phyloP scores from a whole-genome alignment of 2,797 vertebrate species.

The Eleutherodactylus coqui region DNA sequence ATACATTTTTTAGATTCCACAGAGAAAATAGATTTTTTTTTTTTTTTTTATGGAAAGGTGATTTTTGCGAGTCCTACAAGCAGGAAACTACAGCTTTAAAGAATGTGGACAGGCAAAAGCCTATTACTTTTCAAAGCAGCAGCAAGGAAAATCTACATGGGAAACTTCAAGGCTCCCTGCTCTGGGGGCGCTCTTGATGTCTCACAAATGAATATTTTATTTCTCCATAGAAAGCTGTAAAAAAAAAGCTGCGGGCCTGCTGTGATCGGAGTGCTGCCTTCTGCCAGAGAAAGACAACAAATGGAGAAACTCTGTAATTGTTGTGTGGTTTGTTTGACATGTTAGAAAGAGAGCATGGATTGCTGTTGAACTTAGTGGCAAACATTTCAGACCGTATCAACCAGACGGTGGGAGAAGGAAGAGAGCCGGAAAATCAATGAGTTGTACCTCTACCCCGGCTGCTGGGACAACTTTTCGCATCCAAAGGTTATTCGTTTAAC shows the following conservation, averaged over 20 bases:
- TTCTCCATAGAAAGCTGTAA: conserved; percentile 50
- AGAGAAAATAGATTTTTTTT: conserved; percentile 36
- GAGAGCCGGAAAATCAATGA: conserved; percentile 51
- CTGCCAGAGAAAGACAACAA: conserved; percentile 59
- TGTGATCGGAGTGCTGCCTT: conserved; percentile 47
- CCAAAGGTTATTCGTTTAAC: background rate
- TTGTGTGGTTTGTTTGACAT: conserved; percentile 60
- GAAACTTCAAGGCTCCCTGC: conserved; percentile 57
- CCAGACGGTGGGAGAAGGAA: conserved; percentile 44
- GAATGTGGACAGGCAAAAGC: conserved; percentile 34
- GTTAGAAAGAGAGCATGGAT: conserved; percentile 54
- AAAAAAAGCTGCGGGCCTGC: conserved; percentile 45
- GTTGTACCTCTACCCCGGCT: conserved; percentile 28
- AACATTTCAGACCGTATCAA: conserved; percentile 52
- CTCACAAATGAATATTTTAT: conserved; percentile 57
- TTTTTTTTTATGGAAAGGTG: conserved; percentile 39
- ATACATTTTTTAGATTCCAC: conserved; percentile 40
- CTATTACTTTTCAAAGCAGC: conserved; percentile 53
- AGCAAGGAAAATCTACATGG: conserved; percentile 50
- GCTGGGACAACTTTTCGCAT: background rate
- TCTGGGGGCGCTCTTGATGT: conserved; percentile 52
- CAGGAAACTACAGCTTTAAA: conserved; percentile 41
- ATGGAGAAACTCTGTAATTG: conserved; percentile 60
- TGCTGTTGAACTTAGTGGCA: conserved; percentile 57
- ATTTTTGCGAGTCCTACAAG: conserved; percentile 17